phyloP scores from a whole-genome alignment of 2,888 invertebrate genomes.

The Nemoura dubitans region DNA sequence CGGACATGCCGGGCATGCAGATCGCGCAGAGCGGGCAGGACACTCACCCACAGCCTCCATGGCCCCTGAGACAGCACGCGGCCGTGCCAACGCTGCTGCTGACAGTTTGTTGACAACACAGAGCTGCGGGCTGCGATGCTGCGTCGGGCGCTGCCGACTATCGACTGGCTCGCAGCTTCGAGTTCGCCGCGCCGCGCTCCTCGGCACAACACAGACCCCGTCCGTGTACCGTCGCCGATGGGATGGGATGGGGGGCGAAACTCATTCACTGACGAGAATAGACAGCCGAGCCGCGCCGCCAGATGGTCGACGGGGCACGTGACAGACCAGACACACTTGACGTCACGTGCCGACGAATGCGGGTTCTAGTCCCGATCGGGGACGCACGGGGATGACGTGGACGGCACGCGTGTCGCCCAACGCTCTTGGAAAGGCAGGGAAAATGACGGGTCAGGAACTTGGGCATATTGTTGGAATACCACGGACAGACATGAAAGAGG shows the following conservation, averaged over 20 bases:
- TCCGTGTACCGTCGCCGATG: background rate
- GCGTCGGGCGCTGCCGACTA: background rate
- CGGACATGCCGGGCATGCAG: background rate
- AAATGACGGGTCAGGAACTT: too few relatives aligned
- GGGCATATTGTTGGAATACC: too few relatives aligned
- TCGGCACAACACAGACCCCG: background rate
- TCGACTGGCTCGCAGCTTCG: background rate
- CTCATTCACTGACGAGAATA: background rate
- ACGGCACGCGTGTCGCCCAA: too few relatives aligned
- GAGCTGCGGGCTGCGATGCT: background rate
- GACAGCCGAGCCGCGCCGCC: background rate
- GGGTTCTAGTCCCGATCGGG: background rate
- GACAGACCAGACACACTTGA: background rate
- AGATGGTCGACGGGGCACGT: background rate
- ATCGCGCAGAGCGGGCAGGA: background rate
- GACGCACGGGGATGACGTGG: background rate
- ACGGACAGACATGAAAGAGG: too few relatives aligned
- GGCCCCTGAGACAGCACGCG: background rate
- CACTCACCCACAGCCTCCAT: slow-evolving; percentile 42
- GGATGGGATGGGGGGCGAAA: background rate
- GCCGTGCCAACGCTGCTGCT: background rate
- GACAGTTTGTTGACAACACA: background rate
- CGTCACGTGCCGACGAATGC: background rate
- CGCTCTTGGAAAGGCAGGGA: too few relatives aligned
- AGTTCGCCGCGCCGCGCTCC: background rate